Conservation (phyloP, 2,888 invertebrate genomes). For the Crematogaster levior region DNA sequence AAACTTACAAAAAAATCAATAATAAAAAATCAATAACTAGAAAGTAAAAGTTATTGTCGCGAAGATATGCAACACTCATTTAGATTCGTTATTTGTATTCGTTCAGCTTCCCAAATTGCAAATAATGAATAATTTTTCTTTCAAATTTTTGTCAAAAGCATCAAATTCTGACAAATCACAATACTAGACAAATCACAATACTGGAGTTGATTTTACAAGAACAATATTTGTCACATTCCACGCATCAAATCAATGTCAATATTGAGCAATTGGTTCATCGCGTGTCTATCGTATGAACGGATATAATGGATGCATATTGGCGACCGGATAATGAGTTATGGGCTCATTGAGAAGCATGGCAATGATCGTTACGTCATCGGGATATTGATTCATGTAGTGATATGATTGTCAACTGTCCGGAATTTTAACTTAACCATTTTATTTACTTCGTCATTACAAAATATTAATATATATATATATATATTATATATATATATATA, state of each 20-base stretch:
- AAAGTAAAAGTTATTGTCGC: not conserved
- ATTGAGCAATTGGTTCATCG: conserved; percentile 26
- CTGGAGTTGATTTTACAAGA: not conserved
- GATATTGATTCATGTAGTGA: conserved; percentile 1
- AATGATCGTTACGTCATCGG: conserved; percentile 23
- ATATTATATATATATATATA: too few species aligned
- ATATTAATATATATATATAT: too few species aligned
- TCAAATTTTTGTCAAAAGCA: not conserved
- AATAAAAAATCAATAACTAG: too few species aligned
- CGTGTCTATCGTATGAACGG: conserved; percentile 20
- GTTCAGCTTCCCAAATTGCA: not conserved
- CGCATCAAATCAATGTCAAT: conserved; percentile 43
- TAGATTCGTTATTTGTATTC: not conserved
- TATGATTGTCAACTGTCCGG: not conserved
- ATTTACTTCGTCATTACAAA: not conserved
- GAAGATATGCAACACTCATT: not conserved
- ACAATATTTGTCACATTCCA: conserved; percentile 9
- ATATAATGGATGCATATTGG: conserved; percentile 29
- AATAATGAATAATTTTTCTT: not conserved
- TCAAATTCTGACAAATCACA: not conserved
- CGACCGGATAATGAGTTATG: conserved; percentile 44
- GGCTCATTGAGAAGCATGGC: conserved; percentile 32
- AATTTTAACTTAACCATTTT: not conserved
- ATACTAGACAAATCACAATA: not conserved
- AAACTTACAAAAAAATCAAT: not conserved